Evolutionary conservation across 2,113 vertebrate genomes (phyloP), one percentile per base, ranked within the genome.

Genomic region (Capreolus pygargus): DNA sequence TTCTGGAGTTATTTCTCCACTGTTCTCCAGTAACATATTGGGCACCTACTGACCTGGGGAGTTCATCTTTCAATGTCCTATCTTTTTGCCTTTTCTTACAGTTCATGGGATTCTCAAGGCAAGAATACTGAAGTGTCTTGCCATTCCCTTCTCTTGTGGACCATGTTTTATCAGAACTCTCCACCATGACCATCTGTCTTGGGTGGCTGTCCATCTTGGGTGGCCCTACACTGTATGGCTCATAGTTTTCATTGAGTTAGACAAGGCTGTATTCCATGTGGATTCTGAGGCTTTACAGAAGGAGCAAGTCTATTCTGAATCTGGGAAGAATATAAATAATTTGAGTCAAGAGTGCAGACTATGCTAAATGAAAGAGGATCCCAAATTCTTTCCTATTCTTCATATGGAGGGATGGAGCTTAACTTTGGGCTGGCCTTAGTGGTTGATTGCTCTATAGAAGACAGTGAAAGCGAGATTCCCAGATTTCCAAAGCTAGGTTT

Each of bases 201-300:
- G 8, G 17, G 17, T 36, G 64, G 9, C n/a, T 2, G 4, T 70
- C 64, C 0, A 0, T 70, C n/a, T 36, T 36, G n/a, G 33, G n/a
- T 36, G 33, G n/a, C n/a, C 64, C n/a, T 23, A 21, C 64, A 11
- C 9, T 36, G n/a, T 9, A 36, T 70, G 64, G n/a, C 9, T 70
- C n/a, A 70, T 70, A 70, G 64, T 23, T 36, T 36, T 36, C n/a
- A 70, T 70, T 36, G 19, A 70, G 64, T 70, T 70, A 70, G 9
- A 70, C 64, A 23, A 36, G n/a, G 36, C n/a, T 23, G n/a, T 70
- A 70, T 4, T 70, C n/a, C n/a, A 36, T 21, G n/a, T 70, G n/a
- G n/a, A 70, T 70, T 70, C 19, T 70, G 64, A 70, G 17, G 64
- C 64, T 70, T 36, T 70, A 36, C 0, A 0, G 70, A 74, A 74